Conservation (phyloP, 2,888 invertebrate genomes). For the Priocnemis perturbator region DNA sequence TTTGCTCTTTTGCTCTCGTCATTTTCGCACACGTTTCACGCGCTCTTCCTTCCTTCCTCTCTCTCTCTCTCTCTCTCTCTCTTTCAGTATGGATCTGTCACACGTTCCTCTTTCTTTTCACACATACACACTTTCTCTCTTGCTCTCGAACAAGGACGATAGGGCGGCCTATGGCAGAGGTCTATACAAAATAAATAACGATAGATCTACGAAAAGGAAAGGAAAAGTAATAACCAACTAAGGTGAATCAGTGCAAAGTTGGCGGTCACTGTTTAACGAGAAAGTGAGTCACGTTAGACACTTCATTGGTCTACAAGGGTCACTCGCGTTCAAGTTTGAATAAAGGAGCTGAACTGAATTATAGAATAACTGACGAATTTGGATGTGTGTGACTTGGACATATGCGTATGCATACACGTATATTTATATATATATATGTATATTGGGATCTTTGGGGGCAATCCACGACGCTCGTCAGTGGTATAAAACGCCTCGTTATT, state of each 20-base stretch:
- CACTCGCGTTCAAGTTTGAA: conserved; percentile 24
- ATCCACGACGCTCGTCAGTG: background rate
- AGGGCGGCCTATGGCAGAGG: conserved; percentile 52
- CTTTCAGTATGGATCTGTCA: conserved; percentile 4
- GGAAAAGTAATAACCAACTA: conserved; percentile 23
- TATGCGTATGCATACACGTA: too few species aligned
- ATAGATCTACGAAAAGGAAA: conserved; percentile 50
- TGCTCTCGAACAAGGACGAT: conserved; percentile 30
- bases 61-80: conserved; percentile 37
- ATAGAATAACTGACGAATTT: background rate
- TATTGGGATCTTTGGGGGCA: background rate
- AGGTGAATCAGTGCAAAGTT: conserved; percentile 33
- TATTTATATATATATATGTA: background rate
- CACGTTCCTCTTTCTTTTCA: conserved; percentile 25
- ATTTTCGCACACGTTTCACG: background rate
- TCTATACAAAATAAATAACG: conserved; percentile 70
- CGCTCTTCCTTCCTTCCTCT: conserved; percentile 32
- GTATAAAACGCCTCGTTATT: background rate
- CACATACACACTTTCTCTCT: conserved; percentile 29
- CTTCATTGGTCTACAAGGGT: conserved; percentile 10
- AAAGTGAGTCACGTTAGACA: conserved; percentile 7
- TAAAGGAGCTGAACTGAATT: background rate
- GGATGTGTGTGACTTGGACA: background rate
- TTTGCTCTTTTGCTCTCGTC: conserved; percentile 38
- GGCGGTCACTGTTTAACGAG: conserved; percentile 20